These are phyloP conservation scores for Serripes groenlandicus DNA, from an alignment of 2,888 invertebrate genomes.

Conservation along the genomic window DNA sequence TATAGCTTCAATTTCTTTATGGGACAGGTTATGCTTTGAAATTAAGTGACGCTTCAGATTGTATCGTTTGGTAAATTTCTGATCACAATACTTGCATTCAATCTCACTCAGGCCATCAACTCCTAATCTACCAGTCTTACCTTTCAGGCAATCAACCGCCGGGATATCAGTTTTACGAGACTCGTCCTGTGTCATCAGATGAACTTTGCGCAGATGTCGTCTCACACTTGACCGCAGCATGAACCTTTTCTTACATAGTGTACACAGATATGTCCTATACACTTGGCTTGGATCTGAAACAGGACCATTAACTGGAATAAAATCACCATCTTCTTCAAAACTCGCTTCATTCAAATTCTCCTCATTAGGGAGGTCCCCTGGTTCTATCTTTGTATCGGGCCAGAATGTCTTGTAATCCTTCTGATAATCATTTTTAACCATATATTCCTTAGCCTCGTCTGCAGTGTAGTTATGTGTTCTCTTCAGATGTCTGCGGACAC, in stretches of 20 bases:
- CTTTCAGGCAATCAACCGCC: conserved; percentile 18
- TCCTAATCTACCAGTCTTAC: conserved; percentile 25
- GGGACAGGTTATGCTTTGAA: conserved; percentile 31
- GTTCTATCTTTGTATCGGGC: not conserved
- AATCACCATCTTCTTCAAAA: conserved; percentile 24
- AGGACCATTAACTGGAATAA: conserved; percentile 38
- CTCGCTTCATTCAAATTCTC: not conserved
- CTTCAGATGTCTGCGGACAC: conserved; percentile 58
- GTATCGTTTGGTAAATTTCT: conserved; percentile 42
- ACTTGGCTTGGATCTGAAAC: conserved; percentile 11
- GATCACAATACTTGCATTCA: conserved; percentile 49
- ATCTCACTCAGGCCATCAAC: conserved; percentile 21
- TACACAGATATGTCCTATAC: conserved; percentile 42
- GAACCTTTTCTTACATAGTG: conserved; percentile 32
- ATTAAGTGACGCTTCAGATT: conserved; percentile 50
- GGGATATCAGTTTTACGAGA: conserved; percentile 15
- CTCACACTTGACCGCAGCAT: conserved; percentile 33
- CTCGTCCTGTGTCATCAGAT: conserved; percentile 18
- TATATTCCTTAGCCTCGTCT: conserved; percentile 52
- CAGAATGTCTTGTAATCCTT: conserved; percentile 20
- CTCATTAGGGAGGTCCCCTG: not conserved
- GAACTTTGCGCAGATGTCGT: conserved; percentile 32
- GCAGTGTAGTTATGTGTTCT: conserved; percentile 53
- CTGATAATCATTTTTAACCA: conserved; percentile 49
- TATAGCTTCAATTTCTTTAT: conserved; percentile 28